Percentiles rank a stretch among this genome's conserved stretches.
Conservation (phyloP, 35 echinoderm and acorn worm genomes). For the Ptychodera flava region DNA sequence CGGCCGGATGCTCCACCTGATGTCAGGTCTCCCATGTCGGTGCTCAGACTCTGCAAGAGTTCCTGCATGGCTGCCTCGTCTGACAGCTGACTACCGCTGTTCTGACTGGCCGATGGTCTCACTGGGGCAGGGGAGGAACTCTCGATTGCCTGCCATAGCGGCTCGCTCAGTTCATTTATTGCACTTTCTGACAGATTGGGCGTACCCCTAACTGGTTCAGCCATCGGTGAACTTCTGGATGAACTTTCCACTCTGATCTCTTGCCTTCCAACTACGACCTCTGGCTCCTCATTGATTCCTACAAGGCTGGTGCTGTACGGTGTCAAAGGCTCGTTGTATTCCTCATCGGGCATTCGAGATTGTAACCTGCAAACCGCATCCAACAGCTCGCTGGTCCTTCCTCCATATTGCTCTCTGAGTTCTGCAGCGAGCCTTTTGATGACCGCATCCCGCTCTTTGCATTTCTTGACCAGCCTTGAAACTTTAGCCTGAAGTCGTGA, state of each 20-base stretch:
- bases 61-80: neutral
- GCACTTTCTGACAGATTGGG: neutral
- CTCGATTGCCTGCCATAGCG: neutral
- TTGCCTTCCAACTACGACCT: neutral
- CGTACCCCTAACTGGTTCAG: neutral
- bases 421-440: neutral
- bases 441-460: constrained; percentile 10
- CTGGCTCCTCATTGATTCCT: neutral
- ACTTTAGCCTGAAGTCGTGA: constrained; percentile 23
- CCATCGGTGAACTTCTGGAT: neutral
- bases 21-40: too few species aligned
- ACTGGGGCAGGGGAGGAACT: neutral
- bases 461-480: constrained; percentile 6
- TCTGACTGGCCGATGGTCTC: neutral
- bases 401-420: neutral
- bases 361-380: neutral
- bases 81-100: neutral
- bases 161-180: neutral
- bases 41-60: neutral
- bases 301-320: neutral
- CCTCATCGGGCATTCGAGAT: neutral
- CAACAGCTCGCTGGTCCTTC: neutral
- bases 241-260: neutral
- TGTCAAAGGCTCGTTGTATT: constrained; percentile 11
- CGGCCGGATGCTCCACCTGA: neutral